These are phyloP conservation scores for Poeciliopsis turneri DNA, from an alignment of 2,797 vertebrate genomes.

Conservation along the genomic window DNA sequence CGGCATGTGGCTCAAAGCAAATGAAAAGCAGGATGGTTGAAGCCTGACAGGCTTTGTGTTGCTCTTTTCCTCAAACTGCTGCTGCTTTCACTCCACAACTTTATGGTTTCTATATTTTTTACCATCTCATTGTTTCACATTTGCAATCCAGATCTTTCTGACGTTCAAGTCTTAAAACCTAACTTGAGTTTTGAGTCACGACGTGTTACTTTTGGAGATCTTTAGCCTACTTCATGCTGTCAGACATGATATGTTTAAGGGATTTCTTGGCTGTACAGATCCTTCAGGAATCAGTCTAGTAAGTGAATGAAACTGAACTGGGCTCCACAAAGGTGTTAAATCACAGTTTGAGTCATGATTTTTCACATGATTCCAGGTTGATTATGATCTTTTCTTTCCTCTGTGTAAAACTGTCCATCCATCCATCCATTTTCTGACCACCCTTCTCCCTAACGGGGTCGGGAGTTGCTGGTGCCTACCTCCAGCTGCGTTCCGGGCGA, in stretches of 20 bases:
- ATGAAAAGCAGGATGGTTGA: background rate
- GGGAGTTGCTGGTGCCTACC: no score
- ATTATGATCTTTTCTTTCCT: background rate
- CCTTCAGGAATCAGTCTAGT: background rate
- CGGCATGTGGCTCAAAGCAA: background rate
- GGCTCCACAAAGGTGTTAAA: background rate
- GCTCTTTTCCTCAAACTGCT: background rate
- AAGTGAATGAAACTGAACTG: background rate
- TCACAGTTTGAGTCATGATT: background rate
- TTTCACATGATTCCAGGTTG: background rate
- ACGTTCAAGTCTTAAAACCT: background rate
- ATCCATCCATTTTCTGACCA: no score
- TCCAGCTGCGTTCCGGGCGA: no score
- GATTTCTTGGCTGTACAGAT: background rate
- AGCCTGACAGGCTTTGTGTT: constrained; percentile 5
- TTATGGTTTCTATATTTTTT: background rate
- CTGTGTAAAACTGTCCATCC: background rate
- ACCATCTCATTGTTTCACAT: background rate
- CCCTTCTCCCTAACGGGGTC: no score
- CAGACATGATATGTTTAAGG: background rate
- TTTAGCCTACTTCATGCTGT: background rate
- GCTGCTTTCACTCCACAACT: background rate
- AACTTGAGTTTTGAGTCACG: background rate
- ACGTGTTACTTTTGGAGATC: background rate
- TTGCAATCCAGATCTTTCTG: background rate